Conservation (phyloP, 2,888 invertebrate species). For the Drosophila eohydei region DNA sequence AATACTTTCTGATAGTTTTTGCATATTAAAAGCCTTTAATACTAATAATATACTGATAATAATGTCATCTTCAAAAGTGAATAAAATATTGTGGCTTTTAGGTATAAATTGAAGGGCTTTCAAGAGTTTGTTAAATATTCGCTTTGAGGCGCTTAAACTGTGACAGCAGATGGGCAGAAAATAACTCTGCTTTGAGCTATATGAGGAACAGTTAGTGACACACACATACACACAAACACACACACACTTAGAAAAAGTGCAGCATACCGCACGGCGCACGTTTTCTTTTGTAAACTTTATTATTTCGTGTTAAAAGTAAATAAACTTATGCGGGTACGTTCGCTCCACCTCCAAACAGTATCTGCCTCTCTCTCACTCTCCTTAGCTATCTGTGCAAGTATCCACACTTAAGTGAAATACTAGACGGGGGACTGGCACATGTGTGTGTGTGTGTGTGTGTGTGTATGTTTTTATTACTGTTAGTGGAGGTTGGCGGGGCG, state of each 20-base stretch:
- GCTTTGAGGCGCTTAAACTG: slow-evolving; percentile 55
- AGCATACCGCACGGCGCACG: slow-evolving; percentile 68
- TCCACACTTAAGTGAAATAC: slow-evolving; percentile 68
- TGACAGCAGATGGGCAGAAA: slow-evolving; percentile 32
- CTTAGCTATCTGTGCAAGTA: slow-evolving; percentile 32
- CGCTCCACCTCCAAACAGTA: neutral
- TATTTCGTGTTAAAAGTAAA: slow-evolving; percentile 80
- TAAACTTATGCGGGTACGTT: slow-evolving; percentile 69
- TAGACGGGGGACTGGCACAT: slow-evolving; percentile 45
- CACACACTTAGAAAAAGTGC: slow-evolving; percentile 52
- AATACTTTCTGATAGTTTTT: too few relatives aligned
- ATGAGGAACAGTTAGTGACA: slow-evolving; percentile 31
- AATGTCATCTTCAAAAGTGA: neutral
- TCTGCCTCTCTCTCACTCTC: neutral
- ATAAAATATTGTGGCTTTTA: neutral
- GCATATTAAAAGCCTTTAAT: neutral
- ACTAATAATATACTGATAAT: too few relatives aligned
- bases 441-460: slow-evolving; percentile 11
- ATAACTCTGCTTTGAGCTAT: slow-evolving; percentile 6
- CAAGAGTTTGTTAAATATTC: slow-evolving; percentile 43
- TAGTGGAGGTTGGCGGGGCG: slow-evolving; percentile 28
- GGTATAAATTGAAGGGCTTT: slow-evolving; percentile 18
- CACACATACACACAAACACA: slow-evolving; percentile 10
- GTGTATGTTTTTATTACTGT: slow-evolving; percentile 3
- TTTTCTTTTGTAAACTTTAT: slow-evolving; percentile 80